phyloP scores from a whole-genome alignment of 53 echinoderm and acorn worm species.

The Mesocentrotus franciscanus region DNA sequence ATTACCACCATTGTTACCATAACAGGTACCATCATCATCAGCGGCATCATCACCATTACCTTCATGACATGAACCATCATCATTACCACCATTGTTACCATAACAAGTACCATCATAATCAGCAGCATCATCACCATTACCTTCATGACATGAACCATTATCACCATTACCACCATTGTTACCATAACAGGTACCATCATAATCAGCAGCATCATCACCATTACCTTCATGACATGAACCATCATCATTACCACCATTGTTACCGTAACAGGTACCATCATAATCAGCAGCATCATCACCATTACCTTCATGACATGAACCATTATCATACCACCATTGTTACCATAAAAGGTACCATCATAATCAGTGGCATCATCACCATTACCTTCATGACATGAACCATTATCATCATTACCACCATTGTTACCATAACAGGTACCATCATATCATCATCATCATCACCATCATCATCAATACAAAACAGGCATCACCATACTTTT shows the following conservation, averaged over 20 bases:
- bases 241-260: neutral
- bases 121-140: neutral
- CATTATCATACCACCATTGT: neutral
- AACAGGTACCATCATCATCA: too few species aligned
- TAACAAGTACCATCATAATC: too few species aligned
- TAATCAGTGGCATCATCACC: too few species aligned
- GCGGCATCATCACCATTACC: constrained; percentile 21
- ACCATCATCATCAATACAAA: neutral
- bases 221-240: neutral
- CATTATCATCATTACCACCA: neutral
- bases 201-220: neutral
- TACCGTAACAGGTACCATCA: too few species aligned
- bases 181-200: neutral
- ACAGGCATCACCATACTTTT: neutral
- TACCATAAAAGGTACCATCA: neutral
- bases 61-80: neutral
- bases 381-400: too few species aligned
- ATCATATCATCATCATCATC: neutral
- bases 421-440: neutral
- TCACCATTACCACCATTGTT: too few species aligned
- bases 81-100: neutral
- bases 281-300: too few species aligned
- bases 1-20: neutral
- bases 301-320: too few species aligned
- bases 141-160: neutral